Evolutionary conservation across 2,113 vertebrate species (phyloP), one percentile per base, ranked within the genome.

Genomic region (Natator depressus): DNA sequence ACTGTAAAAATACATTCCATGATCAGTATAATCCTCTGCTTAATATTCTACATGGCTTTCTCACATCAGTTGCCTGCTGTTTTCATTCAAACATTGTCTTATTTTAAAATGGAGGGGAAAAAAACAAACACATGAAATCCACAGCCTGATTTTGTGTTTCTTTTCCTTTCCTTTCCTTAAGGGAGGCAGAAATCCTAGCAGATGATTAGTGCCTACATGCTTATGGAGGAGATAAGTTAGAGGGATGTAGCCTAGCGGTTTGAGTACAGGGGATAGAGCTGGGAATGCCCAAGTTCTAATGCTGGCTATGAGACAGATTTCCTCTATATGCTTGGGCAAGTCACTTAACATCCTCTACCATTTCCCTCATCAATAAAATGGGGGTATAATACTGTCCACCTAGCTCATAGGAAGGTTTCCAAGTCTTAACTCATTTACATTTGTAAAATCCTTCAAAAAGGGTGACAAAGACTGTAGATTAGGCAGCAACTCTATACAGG

Each of bases 401-500:
- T 76, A 42, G 42, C 42, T 47, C 11, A 76, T 24, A 47, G 42
- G 42, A 76, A 27, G 22, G 2, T 27, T 27, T 7, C 13, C 13
- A 46, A 47, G 42, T 14, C 8, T 84, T 80, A n/a, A 85, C 10
- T 6, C 83, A 22, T 0, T 42, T 6, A 10, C 27, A 47, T 13
- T 24, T 24, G 8, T 8, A 22, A 57, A 69, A 10, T 10, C 24
- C 31, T 81, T 84, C 62, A 53, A 80, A 81, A 86, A 85, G 16
- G n/a, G 54, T 35, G 3, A 76, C 22, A 72, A 35, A 85, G 4
- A 10, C 24, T 13, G 29, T 42, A 38, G 8, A 1, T 5, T 22
- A 24, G 55, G 84, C 76, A 62, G 57, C 11, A 5, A 51, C 10
- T 54, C 27, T 1, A 29, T 0, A 17, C 1, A 2, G 0, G 0